Base-by-base conservation (phyloP, 1,140 invertebrate genomes). In the Zophobas atratus region DNA sequence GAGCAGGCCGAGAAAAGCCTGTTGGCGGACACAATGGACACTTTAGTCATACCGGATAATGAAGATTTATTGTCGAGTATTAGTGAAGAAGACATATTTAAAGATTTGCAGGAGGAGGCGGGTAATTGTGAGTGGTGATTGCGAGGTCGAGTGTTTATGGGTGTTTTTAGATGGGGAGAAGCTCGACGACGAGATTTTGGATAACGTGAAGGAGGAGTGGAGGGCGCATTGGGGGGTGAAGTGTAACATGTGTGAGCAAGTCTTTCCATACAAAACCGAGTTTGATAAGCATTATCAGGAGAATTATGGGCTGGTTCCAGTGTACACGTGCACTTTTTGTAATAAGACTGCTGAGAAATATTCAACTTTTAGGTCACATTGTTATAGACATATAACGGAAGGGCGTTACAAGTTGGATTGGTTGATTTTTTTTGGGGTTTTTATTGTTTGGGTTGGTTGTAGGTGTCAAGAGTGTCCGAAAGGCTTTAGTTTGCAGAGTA, bases 241-340 rank as follows among this genome's bases (percentile, higher is more conserved):
- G 80, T 86, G 85, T 81, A 83, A 85, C 57, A 82, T 83, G 80
- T 86, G 85, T 60, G 78, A 84, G 60, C 74, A 81, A 74, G 78
- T 85, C 5, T 83, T 83, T 73, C 75, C 82, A 5, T 79, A 60
- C 41, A 77, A 78, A 71, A 70, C 76, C n/a, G 78, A 81, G 57
- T 81, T 81, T 79, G 85, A 86, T 79, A 81, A 77, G 43, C 86
- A 87, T 78, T 87, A 86, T 77, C 39, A 75, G 8, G 71, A 57
- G 32, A 80, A 67, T 41, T 85, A 87, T 77, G 84, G 81, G 46
- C 75, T 77, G 57, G 79, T 63, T 51, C 85, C 86, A 0, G 81
- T 86, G 41, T 87, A 87, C 76, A 86, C 84, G 8, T 87, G 86
- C 76, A 83, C 83, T 1, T 86, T 82, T 81, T 87, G 86, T 76